phyloP scores from a whole-genome alignment of 1,140 invertebrate species.

The Pseudomyrmex cubaensis region DNA sequence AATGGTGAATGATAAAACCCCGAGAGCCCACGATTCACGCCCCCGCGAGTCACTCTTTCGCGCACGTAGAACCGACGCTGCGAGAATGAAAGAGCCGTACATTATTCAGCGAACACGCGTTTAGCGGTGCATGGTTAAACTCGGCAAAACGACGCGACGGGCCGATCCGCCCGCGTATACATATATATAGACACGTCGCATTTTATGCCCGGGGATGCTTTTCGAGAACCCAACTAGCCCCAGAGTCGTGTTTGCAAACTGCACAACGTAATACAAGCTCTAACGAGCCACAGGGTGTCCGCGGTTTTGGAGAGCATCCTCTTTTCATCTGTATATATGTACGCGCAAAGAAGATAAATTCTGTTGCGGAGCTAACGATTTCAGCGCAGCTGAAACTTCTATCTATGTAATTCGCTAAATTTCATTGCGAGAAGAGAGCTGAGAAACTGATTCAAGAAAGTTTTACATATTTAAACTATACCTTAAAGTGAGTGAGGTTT shows the following conservation, averaged over 20 bases:
- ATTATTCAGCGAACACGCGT: conserved; percentile 37
- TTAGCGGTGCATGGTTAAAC: conserved; percentile 36
- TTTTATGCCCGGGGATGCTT: conserved; percentile 26
- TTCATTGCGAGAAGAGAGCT: not conserved
- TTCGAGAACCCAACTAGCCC: not conserved
- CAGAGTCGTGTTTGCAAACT: conserved; percentile 30
- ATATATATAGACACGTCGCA: not conserved
- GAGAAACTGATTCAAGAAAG: too few species aligned
- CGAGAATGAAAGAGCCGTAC: conserved; percentile 32
- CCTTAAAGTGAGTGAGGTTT: not conserved
- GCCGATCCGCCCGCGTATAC: not conserved
- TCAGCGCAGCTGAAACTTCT: not conserved
- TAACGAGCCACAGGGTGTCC: not conserved
- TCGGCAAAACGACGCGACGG: not conserved
- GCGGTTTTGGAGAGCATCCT: not conserved
- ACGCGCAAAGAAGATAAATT: not conserved
- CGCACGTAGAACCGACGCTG: not conserved
- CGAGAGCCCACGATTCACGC: conserved; percentile 13
- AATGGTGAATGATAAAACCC: conserved; percentile 34
- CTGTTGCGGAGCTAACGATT: not conserved
- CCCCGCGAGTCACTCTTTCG: conserved; percentile 12
- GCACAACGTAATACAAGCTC: conserved; percentile 10
- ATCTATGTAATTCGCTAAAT: not conserved
- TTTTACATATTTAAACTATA: too few species aligned
- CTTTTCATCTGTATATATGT: not conserved